These are phyloP conservation scores for Orius insidiosus DNA, from an alignment of 1,140 invertebrate genomes.

Conservation along the genomic window DNA sequence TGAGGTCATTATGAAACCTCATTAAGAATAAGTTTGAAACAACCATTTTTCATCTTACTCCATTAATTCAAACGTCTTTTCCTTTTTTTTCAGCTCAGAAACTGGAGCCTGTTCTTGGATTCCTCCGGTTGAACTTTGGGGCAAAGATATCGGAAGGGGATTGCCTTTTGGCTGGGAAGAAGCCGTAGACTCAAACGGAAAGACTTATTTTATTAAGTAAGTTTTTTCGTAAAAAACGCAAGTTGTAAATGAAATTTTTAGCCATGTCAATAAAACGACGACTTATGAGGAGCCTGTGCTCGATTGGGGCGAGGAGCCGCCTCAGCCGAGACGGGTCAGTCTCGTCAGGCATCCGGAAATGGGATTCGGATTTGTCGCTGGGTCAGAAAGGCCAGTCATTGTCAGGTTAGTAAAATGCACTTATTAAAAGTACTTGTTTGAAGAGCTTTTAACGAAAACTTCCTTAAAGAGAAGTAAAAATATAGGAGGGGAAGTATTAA, in stretches of 20 bases:
- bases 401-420: constrained; percentile 41
- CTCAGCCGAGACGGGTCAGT: constrained; percentile 55
- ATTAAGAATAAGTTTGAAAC: no score
- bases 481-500: no score
- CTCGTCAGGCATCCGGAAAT: constrained; percentile 52
- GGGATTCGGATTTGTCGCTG: constrained; percentile 86
- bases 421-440: no score
- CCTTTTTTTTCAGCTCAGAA: constrained; percentile 43
- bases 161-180: constrained; percentile 81
- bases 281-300: constrained; percentile 64
- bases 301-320: constrained; percentile 45
- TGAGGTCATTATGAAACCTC: no score
- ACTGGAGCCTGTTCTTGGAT: constrained; percentile 67
- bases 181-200: constrained; percentile 56
- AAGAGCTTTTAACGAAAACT: no score
- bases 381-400: constrained; percentile 76
- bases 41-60: no score
- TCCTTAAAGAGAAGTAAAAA: no score
- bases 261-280: constrained; percentile 77
- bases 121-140: constrained; percentile 66
- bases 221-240: constrained; percentile 23
- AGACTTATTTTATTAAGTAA: constrained; percentile 81
- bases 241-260: constrained; percentile 25
- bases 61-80: constrained; percentile 8
- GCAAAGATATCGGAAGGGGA: constrained; percentile 28